A percentile compares a stretch with the other conserved stretches of the same genome.
These are phyloP conservation scores for Mellivora capensis DNA, from an alignment of 2,113 vertebrate species.

Conservation along the genomic window DNA sequence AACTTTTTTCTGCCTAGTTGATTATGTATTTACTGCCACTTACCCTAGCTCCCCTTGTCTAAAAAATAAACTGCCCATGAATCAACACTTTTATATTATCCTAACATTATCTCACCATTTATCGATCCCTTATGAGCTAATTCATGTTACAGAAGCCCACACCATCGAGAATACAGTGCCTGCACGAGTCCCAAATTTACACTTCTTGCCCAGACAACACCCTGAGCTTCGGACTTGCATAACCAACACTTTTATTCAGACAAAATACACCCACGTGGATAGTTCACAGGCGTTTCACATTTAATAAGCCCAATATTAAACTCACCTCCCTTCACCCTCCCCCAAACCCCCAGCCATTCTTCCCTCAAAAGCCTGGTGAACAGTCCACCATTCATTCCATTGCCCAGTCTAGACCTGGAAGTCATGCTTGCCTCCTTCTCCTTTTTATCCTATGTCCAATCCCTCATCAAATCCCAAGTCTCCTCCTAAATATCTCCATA, in stretches of 20 bases:
- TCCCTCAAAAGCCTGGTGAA: not conserved
- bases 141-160: not conserved
- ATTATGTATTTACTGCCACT: not conserved
- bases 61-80: not conserved
- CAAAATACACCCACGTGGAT: not conserved
- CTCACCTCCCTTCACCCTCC: not conserved
- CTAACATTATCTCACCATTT: not conserved
- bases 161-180: not conserved
- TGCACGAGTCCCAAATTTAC: not conserved
- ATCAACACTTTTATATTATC: not conserved
- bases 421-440: not conserved
- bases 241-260: not conserved
- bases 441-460: not conserved
- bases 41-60: not conserved
- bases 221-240: not conserved
- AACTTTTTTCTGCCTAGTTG: not conserved
- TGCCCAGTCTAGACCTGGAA: not conserved
- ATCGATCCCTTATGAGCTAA: not conserved
- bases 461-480: not conserved
- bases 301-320: not conserved
- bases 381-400: not conserved
- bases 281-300: not conserved
- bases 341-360: not conserved
- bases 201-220: not conserved
- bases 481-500: not conserved